Percentiles rank a stretch among this genome's conserved stretches.
These are phyloP conservation scores for Pardosa pseudoannulata DNA, from an alignment of 2,888 invertebrate species.

Conservation along the genomic window DNA sequence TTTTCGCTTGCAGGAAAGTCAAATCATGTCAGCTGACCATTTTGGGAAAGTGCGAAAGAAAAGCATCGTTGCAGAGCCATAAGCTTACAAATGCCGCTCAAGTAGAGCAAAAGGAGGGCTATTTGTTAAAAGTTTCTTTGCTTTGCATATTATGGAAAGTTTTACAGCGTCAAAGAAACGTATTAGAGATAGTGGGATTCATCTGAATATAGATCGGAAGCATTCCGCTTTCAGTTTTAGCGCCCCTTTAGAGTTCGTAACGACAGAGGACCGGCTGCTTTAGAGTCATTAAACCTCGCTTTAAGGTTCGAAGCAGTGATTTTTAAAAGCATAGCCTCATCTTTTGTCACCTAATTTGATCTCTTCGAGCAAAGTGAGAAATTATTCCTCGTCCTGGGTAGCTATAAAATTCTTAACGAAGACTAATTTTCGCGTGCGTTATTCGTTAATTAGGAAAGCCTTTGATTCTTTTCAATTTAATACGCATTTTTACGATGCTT, in stretches of 20 bases:
- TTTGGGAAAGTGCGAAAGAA: slow-evolving; percentile 42
- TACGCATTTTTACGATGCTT: slow-evolving; percentile 62
- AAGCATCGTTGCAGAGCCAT: slow-evolving; percentile 48
- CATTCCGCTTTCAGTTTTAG: slow-evolving; percentile 35
- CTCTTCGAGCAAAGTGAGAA: slow-evolving; percentile 56
- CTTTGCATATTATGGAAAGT: slow-evolving; percentile 62
- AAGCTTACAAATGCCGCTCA: slow-evolving; percentile 67
- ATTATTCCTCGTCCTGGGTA: slow-evolving; percentile 35
- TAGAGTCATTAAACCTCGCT: slow-evolving; percentile 54
- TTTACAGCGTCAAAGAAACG: slow-evolving; percentile 65
- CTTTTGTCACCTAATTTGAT: slow-evolving; percentile 68
- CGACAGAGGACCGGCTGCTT: slow-evolving; percentile 60
- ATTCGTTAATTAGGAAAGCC: slow-evolving; percentile 65
- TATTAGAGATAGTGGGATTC: slow-evolving; percentile 29
- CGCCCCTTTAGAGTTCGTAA: slow-evolving; percentile 41
- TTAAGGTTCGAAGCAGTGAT: slow-evolving; percentile 43
- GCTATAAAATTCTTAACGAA: slow-evolving; percentile 71
- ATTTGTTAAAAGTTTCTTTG: slow-evolving; percentile 68
- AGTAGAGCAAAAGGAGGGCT: slow-evolving; percentile 36
- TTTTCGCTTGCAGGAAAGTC: slow-evolving; percentile 17
- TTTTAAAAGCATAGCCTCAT: slow-evolving; percentile 48
- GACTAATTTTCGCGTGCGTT: slow-evolving; percentile 64
- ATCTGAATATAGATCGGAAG: slow-evolving; percentile 46
- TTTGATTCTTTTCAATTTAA: slow-evolving; percentile 71
- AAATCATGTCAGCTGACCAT: slow-evolving; percentile 43